These are phyloP conservation scores for Lacanobia wlatinum DNA, from an alignment of 2,888 invertebrate genomes.

Conservation along the genomic window DNA sequence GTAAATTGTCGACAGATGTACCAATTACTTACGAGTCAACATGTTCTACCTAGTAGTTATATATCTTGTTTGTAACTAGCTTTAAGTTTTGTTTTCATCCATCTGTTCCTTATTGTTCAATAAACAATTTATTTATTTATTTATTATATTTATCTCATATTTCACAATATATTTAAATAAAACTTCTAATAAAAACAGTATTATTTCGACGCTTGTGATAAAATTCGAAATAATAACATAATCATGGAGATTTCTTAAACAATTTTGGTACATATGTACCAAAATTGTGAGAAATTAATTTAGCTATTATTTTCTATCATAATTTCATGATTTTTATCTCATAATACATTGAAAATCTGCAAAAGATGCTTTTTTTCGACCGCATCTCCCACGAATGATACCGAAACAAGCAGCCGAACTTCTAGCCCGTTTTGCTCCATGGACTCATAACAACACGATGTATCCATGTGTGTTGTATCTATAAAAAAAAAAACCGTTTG, in stretches of 20 bases:
- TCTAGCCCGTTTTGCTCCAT: not conserved
- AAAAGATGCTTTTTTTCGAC: not conserved
- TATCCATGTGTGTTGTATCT: too few species aligned
- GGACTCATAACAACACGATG: too few species aligned
- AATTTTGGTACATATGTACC: not conserved
- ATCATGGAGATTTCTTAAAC: not conserved
- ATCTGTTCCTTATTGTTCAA: too few species aligned
- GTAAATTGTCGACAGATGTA: too few species aligned
- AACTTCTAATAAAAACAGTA: not conserved
- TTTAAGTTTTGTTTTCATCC: too few species aligned
- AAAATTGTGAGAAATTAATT: not conserved
- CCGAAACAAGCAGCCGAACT: too few species aligned
- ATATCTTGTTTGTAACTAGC: too few species aligned
- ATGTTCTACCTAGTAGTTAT: too few species aligned
- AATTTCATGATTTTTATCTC: not conserved
- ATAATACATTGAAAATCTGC: not conserved
- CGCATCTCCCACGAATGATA: not conserved
- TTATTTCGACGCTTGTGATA: not conserved
- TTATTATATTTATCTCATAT: not conserved
- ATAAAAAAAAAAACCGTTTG: too few species aligned
- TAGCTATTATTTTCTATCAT: not conserved
- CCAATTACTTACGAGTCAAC: too few species aligned
- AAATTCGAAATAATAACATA: not conserved
- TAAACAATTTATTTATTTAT: too few species aligned
- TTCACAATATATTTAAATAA: not conserved